These are phyloP conservation scores for Sorex fumeus DNA, from an alignment of 2,113 vertebrate genomes.

Conservation along the genomic window DNA sequence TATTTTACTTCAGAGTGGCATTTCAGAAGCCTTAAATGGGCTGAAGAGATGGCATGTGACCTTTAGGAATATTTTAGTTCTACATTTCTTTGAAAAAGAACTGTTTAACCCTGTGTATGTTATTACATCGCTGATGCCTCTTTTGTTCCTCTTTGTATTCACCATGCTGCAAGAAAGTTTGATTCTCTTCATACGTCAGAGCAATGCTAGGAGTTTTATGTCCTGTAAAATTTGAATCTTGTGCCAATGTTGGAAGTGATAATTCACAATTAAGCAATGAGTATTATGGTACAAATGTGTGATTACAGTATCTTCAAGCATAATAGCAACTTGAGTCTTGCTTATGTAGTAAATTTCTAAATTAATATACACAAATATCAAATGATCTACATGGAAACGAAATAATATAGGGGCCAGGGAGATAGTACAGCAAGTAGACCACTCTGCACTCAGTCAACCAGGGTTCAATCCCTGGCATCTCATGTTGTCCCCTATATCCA, in stretches of 20 bases:
- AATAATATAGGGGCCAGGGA: neutral
- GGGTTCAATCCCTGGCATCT: no score
- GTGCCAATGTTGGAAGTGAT: neutral
- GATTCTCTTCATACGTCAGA: constrained; percentile 35
- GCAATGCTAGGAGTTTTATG: neutral
- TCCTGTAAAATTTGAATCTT: neutral
- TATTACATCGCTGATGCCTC: neutral
- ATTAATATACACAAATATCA: neutral
- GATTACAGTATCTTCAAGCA: constrained; percentile 29
- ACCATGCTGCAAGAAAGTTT: neutral
- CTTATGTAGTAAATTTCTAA: constrained; percentile 5
- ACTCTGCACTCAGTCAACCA: no score
- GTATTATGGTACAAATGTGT: neutral
- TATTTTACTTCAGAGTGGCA: constrained; percentile 90
- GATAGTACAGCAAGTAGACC: no score
- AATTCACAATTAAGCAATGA: neutral
- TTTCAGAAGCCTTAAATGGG: constrained; percentile 89
- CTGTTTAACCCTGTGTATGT: constrained; percentile 84
- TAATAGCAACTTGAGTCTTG: neutral
- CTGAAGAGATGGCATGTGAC: constrained; percentile 88
- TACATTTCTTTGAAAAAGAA: constrained; percentile 81
- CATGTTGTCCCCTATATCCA: no score
- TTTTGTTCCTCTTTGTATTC: constrained; percentile 51
- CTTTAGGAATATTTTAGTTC: constrained; percentile 89
- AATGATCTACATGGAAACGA: constrained; percentile 34